Percentiles rank a stretch among this genome's conserved stretches.
Conservation (phyloP, 2,888 invertebrate species). For the Philhelius pedissequus region DNA sequence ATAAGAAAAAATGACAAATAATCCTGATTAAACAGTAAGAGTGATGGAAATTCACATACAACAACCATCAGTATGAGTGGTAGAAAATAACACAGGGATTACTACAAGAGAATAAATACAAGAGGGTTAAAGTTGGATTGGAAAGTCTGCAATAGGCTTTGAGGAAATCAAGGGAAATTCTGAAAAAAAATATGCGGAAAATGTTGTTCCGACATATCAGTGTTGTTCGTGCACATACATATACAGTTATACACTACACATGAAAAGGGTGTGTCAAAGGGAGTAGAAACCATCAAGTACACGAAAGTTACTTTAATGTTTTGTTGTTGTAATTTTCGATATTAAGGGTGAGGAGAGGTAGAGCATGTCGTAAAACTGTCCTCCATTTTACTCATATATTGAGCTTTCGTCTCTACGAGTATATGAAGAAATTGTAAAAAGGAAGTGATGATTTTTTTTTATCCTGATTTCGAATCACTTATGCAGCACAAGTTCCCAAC, state of each 20-base stretch:
- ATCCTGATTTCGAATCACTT: no score
- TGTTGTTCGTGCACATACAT: neutral
- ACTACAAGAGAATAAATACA: neutral
- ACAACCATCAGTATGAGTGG: conserved; percentile 32
- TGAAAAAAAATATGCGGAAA: conserved; percentile 46
- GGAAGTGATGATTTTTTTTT: no score
- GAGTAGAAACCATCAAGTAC: neutral
- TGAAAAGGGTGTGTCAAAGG: conserved; percentile 45
- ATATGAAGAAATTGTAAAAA: no score
- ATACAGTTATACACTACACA: conserved; percentile 24
- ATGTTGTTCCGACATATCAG: neutral
- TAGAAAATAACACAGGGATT: neutral
- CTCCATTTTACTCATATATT: conserved; percentile 31
- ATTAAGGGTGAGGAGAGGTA: conserved; percentile 20
- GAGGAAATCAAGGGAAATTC: conserved; percentile 21
- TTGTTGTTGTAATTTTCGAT: conserved; percentile 31
- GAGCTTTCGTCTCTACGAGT: neutral
- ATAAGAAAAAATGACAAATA: conserved; percentile 63
- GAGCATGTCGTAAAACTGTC: conserved; percentile 51
- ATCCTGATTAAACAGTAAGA: conserved; percentile 33
- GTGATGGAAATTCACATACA: conserved; percentile 62
- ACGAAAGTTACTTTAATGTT: conserved; percentile 1
- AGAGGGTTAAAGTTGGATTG: conserved; percentile 37
- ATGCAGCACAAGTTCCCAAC: no score
- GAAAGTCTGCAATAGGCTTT: conserved; percentile 25